These are phyloP conservation scores for Crepidodera aurea DNA, from an alignment of 2,888 invertebrate genomes.

Conservation along the genomic window DNA sequence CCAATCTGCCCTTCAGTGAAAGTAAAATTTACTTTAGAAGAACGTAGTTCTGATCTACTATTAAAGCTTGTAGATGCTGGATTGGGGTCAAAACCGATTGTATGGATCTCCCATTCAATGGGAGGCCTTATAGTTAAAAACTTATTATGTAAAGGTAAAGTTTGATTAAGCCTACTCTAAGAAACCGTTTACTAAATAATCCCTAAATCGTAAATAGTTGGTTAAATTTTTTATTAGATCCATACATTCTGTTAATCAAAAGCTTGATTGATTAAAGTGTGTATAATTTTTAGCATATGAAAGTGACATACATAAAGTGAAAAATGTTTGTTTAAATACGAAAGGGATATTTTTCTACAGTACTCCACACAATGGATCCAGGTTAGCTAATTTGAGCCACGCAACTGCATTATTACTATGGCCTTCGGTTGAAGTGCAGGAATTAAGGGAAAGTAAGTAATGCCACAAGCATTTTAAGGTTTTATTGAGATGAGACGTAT, in stretches of 20 bases:
- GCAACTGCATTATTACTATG: constrained; percentile 81
- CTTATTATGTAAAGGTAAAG: constrained; percentile 75
- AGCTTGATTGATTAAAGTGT: too few species aligned
- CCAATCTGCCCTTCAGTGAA: constrained; percentile 71
- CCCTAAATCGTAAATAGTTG: too few species aligned
- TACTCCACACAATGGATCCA: constrained; percentile 88
- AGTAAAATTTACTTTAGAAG: constrained; percentile 67
- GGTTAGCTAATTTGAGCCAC: constrained; percentile 76
- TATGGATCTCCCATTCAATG: constrained; percentile 97
- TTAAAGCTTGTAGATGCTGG: constrained; percentile 76
- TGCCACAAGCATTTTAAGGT: too few species aligned
- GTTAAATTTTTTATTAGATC: background rate
- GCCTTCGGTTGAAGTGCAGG: constrained; percentile 88
- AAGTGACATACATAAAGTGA: constrained; percentile 61
- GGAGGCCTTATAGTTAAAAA: constrained; percentile 92
- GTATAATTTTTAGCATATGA: constrained; percentile 52
- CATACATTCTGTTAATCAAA: too few species aligned
- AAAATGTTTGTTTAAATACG: constrained; percentile 74
- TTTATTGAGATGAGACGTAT: too few species aligned
- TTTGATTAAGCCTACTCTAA: constrained; percentile 9
- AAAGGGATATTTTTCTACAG: constrained; percentile 87
- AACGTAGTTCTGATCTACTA: constrained; percentile 73
- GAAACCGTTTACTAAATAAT: too few species aligned
- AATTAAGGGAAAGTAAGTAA: constrained; percentile 73
- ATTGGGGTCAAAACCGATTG: constrained; percentile 81